Base-by-base conservation (phyloP, 2,113 vertebrate species). In the Pelusios castaneus region DNA sequence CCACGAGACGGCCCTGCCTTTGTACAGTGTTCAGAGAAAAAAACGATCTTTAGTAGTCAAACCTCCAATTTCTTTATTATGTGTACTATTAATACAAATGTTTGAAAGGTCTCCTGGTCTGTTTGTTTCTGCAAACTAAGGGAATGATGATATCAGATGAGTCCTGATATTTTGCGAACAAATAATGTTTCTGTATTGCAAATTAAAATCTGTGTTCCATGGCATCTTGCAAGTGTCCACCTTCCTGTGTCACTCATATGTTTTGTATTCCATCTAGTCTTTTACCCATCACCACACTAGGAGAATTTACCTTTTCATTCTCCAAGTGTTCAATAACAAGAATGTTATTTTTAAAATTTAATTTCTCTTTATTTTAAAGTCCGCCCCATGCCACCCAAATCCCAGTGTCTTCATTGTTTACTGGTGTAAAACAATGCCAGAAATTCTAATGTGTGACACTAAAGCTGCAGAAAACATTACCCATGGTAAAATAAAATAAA, bases 401-500 rank as follows among this genome's bases (percentile, higher is more conserved):
- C 43, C 7, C 6, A 8, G 51, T 55, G 58, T 34, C 16, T 1
- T 63, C 22, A 25, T 43, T 43, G 38, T 43, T 75, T 75, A 10
- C 43, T 73, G n/a, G 7, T 76, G 41, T 45, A 76, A 76, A 70
- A 76, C 5, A 25, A 75, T 76, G 43, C 12, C 73, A 76, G 73
- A 29, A 14, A 76, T 27, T 76, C 73, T 25, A 75, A 75, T 11
- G 70, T 25, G 9, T 73, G 38, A 84, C 84, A 91, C 45, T 8
- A 10, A 81, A 17, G 21, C 79, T 80, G 88, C 11, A 89, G 89
- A 60, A 94, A 92, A 91, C 85, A 89, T 34, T 91, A 81, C 85
- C 11, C 14, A 31, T 87, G 70, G 3, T 88, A 55, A 92, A 77
- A 27, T 6, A 47, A 10, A 10, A 82, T 47, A 3, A 29, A 10